phyloP scores from a whole-genome alignment of 2,888 invertebrate genomes.

The Aspidapion aeneum region DNA sequence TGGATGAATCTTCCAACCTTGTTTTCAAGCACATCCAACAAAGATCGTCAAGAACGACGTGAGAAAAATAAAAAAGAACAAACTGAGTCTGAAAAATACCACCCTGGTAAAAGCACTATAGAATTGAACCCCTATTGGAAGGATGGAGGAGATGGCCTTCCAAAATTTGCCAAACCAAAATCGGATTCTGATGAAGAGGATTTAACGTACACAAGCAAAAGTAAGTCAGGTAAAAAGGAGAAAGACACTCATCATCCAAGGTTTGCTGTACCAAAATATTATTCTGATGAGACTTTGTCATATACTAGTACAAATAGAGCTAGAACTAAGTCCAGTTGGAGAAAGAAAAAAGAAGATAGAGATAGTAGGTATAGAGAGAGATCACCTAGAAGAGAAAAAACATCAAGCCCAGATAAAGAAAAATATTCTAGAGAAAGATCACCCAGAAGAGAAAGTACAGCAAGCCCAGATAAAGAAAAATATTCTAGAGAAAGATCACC shows the following conservation, averaged over 20 bases:
- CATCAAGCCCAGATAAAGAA: not conserved
- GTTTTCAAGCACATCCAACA: constrained; percentile 44
- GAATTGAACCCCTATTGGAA: constrained; percentile 95
- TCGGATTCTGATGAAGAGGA: constrained; percentile 42
- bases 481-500: not conserved
- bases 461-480: not conserved
- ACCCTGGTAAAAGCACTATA: constrained; percentile 66
- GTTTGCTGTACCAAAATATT: too few species aligned
- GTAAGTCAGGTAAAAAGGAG: too few species aligned
- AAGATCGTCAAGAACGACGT: constrained; percentile 47
- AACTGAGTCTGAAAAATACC: constrained; percentile 57
- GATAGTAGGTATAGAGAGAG: not conserved
- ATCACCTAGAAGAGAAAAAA: constrained; percentile 14
- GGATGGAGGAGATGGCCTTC: constrained; percentile 82
- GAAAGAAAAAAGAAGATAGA: constrained; percentile 16
- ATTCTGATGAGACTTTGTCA: constrained; percentile 1
- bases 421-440: not conserved
- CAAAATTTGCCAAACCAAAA: constrained; percentile 52
- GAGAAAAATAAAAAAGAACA: constrained; percentile 54
- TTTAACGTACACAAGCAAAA: constrained; percentile 16
- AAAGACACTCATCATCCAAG: not conserved
- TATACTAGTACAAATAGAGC: constrained; percentile 8
- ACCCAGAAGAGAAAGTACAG: constrained; percentile 1
- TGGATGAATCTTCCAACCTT: constrained; percentile 73
- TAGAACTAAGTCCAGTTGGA: constrained; percentile 23